Conservation (phyloP, 2,113 vertebrate genomes). For the Ceyx cyanopectus region DNA sequence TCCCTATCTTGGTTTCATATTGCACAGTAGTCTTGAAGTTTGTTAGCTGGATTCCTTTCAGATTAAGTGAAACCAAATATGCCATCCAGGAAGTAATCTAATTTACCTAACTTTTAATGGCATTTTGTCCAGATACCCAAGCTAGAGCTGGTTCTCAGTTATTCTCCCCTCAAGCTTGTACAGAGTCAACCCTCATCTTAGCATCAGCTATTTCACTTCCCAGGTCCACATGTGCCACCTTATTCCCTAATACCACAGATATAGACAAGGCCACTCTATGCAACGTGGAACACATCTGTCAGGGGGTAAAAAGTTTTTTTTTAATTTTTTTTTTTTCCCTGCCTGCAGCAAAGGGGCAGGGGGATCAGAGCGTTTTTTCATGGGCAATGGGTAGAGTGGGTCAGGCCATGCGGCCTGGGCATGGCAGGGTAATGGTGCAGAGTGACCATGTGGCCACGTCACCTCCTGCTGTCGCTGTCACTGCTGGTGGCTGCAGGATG, state of each 20-base stretch:
- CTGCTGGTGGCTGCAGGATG: no score
- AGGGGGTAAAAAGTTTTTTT: no score
- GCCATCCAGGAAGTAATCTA: not conserved
- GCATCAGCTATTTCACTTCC: not conserved
- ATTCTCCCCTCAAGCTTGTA: not conserved
- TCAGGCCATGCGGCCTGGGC: no score
- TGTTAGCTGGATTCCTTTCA: not conserved
- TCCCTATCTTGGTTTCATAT: not conserved
- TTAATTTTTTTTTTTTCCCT: no score
- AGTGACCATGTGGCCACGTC: no score
- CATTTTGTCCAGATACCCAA: not conserved
- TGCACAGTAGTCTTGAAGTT: not conserved
- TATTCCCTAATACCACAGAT: not conserved
- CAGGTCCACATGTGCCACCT: not conserved
- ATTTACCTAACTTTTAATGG: not conserved
- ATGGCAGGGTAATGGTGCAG: no score
- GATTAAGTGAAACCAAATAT: not conserved
- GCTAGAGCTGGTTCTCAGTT: not conserved
- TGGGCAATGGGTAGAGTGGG: no score
- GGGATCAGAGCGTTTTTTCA: no score
- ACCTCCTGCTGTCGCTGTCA: no score
- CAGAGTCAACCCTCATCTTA: not conserved
- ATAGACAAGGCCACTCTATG: not conserved
- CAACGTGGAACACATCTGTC: not conserved
- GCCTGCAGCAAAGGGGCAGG: no score